Base-by-base conservation (phyloP, 2,888 invertebrate species). In the Eilema depressum region DNA sequence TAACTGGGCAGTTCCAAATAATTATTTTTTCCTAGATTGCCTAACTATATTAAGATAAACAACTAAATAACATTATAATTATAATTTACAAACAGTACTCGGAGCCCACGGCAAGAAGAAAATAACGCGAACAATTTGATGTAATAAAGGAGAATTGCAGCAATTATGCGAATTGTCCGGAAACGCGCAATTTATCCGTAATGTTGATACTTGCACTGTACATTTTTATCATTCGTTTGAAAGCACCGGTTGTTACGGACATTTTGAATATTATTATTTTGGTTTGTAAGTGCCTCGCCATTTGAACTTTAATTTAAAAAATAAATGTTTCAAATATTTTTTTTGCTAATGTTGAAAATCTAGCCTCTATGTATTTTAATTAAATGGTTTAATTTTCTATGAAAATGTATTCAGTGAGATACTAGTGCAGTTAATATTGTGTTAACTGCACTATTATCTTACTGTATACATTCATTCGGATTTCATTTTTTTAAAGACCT, bases 301-400 rank as follows among this genome's bases (percentile, higher is more conserved):
- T 68, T 74, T 78, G 28, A 81, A 87, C 89, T 90, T 88, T 86
- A 88, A 91, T 90, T 86, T 87, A 76, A 41, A 41, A 41, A 41
- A 47, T 4, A 47, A 47, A 5, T n/a, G n/a, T n/a, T n/a, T n/a
- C n/a, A 17, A 7, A 47, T 20, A n/a, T n/a, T n/a, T 1, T 3
- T 47, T 41, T 4, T 41, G 41, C 41, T 17, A 41, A 17, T n/a
- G n/a, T n/a, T n/a, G n/a, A n/a, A n/a, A n/a, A n/a, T n/a, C n/a
- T n/a, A n/a, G n/a, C n/a, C n/a, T n/a, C n/a, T n/a, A n/a, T n/a
- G n/a, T n/a, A n/a, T n/a, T n/a, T n/a, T n/a, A n/a, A n/a, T n/a
- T n/a, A n/a, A n/a, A n/a, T 17, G 4, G 17, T 41, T 41, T 41
- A 17, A 3, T 14, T 1, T 12, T 12, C 1, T 41, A 3, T 5